phyloP scores from a whole-genome alignment of 2,113 vertebrate species.

The Peucedramus taeniatus region DNA sequence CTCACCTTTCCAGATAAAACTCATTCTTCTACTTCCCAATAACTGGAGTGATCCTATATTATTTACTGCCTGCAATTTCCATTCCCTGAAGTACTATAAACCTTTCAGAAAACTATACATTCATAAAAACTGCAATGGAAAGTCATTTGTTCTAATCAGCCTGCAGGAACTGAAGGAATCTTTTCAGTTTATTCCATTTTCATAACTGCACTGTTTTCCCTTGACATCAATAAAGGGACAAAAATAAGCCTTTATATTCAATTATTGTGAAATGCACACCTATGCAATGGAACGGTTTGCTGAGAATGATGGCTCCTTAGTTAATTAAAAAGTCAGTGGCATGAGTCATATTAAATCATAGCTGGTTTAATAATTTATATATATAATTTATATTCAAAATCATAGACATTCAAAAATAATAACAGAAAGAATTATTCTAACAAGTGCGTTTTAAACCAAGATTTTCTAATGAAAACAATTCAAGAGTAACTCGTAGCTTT shows the following conservation, averaged over 20 bases:
- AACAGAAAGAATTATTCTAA: neutral
- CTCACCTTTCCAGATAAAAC: neutral
- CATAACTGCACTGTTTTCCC: conserved; percentile 17
- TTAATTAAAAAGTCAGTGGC: neutral
- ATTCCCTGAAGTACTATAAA: neutral
- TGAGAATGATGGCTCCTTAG: neutral
- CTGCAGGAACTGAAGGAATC: conserved; percentile 3
- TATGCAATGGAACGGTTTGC: neutral
- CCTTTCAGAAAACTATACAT: conserved; percentile 9
- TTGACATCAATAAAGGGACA: conserved; percentile 20
- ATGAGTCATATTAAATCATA: neutral
- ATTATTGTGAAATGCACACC: neutral
- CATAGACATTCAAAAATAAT: neutral
- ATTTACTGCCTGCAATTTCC: conserved; percentile 1
- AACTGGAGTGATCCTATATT: neutral
- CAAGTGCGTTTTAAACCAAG: neutral
- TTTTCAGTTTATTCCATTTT: conserved; percentile 17
- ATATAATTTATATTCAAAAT: neutral
- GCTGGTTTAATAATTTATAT: neutral
- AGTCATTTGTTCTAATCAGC: conserved; percentile 27
- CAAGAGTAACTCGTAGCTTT: neutral
- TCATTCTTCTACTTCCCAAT: neutral
- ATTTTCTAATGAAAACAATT: neutral
- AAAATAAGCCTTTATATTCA: conserved; percentile 39
- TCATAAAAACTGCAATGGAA: conserved; percentile 31